Percentiles rank a stretch among this genome's conserved stretches.
Evolutionary conservation across 2,797 vertebrate species (phyloP).

Genomic region (Taenioides sp.): DNA sequence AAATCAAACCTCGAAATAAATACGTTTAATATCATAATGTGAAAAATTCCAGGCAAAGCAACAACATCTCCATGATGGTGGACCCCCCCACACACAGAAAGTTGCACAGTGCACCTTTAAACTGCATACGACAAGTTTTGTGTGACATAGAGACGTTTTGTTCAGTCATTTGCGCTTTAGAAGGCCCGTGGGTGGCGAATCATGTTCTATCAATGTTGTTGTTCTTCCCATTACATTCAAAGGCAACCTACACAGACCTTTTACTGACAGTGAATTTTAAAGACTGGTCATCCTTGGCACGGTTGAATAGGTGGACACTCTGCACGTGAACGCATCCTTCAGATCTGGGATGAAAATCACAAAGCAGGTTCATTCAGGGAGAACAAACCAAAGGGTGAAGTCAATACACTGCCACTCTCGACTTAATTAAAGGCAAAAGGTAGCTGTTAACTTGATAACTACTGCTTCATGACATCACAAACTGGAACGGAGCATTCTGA

Average conservation of each 20-base stretch:
- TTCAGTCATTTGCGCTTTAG: not conserved
- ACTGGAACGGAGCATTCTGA: no score
- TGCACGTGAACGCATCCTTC: not conserved
- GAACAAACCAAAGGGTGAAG: slow-evolving; percentile 20
- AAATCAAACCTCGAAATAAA: no score
- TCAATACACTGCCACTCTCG: not conserved
- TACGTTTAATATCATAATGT: no score
- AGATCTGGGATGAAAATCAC: not conserved
- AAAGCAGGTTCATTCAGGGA: slow-evolving; percentile 22
- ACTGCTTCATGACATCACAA: no score
- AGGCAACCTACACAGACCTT: not conserved
- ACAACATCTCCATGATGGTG: no score
- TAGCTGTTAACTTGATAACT: no score
- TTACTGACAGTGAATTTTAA: not conserved
- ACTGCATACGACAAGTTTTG: no score
- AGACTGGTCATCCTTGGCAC: not conserved
- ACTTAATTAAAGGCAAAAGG: no score
- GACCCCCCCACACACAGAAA: no score
- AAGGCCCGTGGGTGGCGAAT: no score
- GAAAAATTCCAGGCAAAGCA: no score
- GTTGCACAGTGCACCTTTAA: no score
- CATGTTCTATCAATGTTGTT: not conserved
- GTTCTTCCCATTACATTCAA: not conserved
- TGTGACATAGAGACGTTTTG: not conserved
- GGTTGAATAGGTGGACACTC: not conserved